A percentile compares a stretch with the other conserved stretches of the same genome.
Evolutionary conservation across 2,113 vertebrate species (phyloP).

Genomic region (Rattus rattus): DNA sequence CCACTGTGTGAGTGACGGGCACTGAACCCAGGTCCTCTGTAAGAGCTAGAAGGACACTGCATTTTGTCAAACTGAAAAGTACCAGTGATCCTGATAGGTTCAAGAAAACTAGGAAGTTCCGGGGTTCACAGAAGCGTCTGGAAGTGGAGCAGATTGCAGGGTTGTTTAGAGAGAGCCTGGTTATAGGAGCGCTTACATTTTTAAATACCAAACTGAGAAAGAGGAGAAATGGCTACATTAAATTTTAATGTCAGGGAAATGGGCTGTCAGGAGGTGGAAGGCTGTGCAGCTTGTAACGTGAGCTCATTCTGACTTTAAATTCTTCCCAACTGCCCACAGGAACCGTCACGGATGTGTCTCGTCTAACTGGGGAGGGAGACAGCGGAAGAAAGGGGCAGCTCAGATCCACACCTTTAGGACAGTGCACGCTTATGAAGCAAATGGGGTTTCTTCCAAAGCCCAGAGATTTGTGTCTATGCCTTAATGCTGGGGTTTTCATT

Average conservation of each 20-base stretch:
- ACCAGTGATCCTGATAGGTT: background rate
- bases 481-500: conserved; percentile 1
- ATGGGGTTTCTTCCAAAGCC: background rate
- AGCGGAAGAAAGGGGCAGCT: conserved; percentile 35
- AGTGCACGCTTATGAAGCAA: background rate
- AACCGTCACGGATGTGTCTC: conserved; percentile 50
- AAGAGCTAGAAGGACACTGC: too few relatives aligned
- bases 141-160: background rate
- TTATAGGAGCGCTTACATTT: conserved; percentile 54
- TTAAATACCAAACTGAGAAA: conserved; percentile 66
- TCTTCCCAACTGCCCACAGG: conserved; percentile 70
- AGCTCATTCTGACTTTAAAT: conserved; percentile 54
- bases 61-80: background rate
- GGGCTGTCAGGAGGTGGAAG: conserved; percentile 61
- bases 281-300: conserved; percentile 6
- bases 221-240: conserved; percentile 58
- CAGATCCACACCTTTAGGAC: background rate
- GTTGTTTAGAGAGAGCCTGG: conserved; percentile 38
- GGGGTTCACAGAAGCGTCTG: background rate
- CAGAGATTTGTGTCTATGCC: background rate
- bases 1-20: background rate
- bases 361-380: conserved; percentile 15
- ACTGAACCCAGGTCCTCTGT: background rate
- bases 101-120: background rate
- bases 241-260: conserved; percentile 77